Base-by-base conservation (phyloP, 2,888 invertebrate species). In the Colostygia pectinataria region DNA sequence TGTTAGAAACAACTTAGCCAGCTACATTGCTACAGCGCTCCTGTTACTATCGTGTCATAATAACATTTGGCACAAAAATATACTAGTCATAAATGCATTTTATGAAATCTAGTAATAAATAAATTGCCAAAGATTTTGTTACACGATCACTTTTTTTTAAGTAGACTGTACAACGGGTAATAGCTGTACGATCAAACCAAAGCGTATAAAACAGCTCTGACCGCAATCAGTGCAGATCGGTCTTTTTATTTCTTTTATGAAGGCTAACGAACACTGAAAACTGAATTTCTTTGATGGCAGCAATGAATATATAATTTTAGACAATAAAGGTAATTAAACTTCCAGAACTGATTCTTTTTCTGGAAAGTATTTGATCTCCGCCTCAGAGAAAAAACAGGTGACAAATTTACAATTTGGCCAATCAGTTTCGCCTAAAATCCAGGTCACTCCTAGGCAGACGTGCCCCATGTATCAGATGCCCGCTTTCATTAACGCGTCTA, bases 401-500 rank as follows among this genome's bases (percentile, higher is more conserved):
- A 58, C 60, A 60, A 55, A 55, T 50, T n/a, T n/a, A n/a, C n/a
- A 60, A 53, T 40, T 42, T 45, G 55, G 55, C 51, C 55, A 55
- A 55, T 58, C 51, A 51, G 49, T 49, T 60, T 40, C 43, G 47
- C 51, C 43, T 54, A 50, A 61, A 65, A 77, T 71, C 36, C 72
- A 71, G 80, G 78, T 77, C 78, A 65, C 54, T 53, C 64, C 65
- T 62, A 70, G 68, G 63, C 62, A 54, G 55, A 52, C 49, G 53
- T 55, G 50, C 48, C n/a, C n/a, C 59, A 63, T 71, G 71, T 76
- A 77, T 80, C 72, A 76, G 65, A 75, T 74, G 68, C 68, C 61
- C 52, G 71, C 68, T 73, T 79, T 77, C 76, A 76, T 79, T 75
- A 80, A 77, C 70, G 70, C 65, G 65, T 70, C 74, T 79, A 77